Evolutionary conservation across 1,140 invertebrate genomes (phyloP), one percentile per base, ranked within the genome.

Genomic region (Drosophila arizonae): DNA sequence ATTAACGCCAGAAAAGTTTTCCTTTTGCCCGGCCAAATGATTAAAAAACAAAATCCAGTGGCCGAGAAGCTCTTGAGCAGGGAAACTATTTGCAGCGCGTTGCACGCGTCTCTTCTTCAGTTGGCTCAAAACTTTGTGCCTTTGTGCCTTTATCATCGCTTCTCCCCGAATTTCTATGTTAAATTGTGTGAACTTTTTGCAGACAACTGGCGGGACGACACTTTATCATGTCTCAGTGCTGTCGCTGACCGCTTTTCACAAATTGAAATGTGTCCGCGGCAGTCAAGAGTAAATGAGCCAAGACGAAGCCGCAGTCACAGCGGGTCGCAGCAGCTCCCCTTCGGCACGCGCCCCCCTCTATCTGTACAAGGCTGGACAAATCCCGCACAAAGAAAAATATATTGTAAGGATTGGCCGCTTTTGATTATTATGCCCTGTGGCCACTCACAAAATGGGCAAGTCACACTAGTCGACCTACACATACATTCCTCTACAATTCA

Each of bases 231-330:
- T 87, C 81, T 67, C 36, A 54, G 63, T 72, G 66, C 68, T 76
- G 72, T 55, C 52, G 71, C 69, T 85, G 81, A 80, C 77, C 72
- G 77, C 58, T 36, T 69, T 63, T 68, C 72, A 76, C 76, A 87
- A 87, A 82, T 87, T 87, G 82, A 87, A 88, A 82, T 82, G 79
- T 82, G 82, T 69, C 79, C 72, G 68, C 65, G 72, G 65, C 76
- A 82, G 72, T 79, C 69, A 54, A 57, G 62, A 69, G 72, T 87
- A 87, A 87, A 87, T 87, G 84, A 88, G 82, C 68, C 84, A 81
- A 76, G 70, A 70, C 82, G 67, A 54, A 76, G 48, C 74, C 81
- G 60, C 74, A 86, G 43, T 60, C 61, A 58, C 79, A 76, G 74
- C 63, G 54, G 68, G 56, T 13, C 24, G 54, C 33, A 56, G 4